Percentiles rank a stretch among this genome's conserved stretches.
Evolutionary conservation across 2,797 vertebrate genomes (phyloP).

Genomic region (Phaenicophaeus curvirostris): DNA sequence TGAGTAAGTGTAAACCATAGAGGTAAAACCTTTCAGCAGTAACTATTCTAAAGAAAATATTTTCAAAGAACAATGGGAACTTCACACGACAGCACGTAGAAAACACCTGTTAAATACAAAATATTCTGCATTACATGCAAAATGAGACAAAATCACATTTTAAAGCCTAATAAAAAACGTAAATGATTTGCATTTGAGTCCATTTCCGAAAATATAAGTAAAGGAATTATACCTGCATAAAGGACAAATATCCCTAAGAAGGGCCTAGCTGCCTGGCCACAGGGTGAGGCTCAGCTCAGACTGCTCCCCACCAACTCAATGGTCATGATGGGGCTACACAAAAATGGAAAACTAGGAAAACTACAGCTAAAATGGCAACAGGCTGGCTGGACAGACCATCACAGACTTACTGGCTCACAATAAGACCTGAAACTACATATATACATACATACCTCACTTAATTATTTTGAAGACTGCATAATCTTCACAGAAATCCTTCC

Average conservation of each 20-base stretch:
- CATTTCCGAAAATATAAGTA: neutral
- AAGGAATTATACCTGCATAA: neutral
- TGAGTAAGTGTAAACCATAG: neutral
- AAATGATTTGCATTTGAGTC: neutral
- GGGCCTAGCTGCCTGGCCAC: neutral
- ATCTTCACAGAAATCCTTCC: neutral
- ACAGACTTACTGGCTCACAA: neutral
- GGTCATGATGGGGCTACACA: neutral
- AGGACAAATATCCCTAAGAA: neutral
- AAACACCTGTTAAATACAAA: accelerated
- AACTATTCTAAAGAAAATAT: neutral
- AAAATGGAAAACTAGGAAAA: too few species aligned
- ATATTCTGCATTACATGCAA: neutral
- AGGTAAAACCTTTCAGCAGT: accelerated
- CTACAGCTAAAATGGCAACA: neutral
- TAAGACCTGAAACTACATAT: neutral
- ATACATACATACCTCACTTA: neutral
- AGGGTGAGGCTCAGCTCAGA: neutral
- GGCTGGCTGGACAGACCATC: accelerated
- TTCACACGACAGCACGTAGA: neutral
- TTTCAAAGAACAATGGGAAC: too few species aligned
- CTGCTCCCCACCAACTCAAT: neutral
- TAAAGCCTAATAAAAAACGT: neutral
- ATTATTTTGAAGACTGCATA: neutral
- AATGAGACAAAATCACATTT: neutral